Evolutionary conservation across 1,140 invertebrate genomes (phyloP).

Genomic region (Drosophila sp.): DNA sequence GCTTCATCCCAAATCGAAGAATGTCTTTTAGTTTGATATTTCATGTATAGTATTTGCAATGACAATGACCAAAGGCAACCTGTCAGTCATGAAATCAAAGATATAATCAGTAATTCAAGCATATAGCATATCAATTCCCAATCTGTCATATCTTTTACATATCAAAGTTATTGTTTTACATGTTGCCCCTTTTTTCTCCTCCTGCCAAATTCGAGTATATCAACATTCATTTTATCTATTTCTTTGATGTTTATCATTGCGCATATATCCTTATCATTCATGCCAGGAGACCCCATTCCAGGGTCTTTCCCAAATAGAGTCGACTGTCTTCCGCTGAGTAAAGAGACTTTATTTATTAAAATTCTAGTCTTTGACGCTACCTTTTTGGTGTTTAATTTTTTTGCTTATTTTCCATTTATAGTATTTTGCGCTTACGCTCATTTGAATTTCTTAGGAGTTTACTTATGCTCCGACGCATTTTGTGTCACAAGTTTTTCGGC

Average conservation of each 20-base stretch:
- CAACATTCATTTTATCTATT: slow-evolving; percentile 19
- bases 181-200: neutral
- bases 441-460: slow-evolving; percentile 81
- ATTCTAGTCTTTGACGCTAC: slow-evolving; percentile 46
- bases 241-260: slow-evolving; percentile 33
- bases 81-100: slow-evolving; percentile 30
- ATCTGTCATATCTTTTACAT: neutral
- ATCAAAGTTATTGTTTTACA: slow-evolving; percentile 22
- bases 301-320: neutral
- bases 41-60: too few relatives aligned
- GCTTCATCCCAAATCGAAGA: too few relatives aligned
- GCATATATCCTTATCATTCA: slow-evolving; percentile 20
- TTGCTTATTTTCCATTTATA: slow-evolving; percentile 43
- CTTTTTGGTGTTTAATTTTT: slow-evolving; percentile 35
- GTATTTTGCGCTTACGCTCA: slow-evolving; percentile 69
- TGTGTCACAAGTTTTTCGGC: slow-evolving; percentile 78
- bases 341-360: slow-evolving; percentile 74
- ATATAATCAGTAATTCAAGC: slow-evolving; percentile 2
- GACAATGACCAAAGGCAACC: neutral
- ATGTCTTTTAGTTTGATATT: too few relatives aligned
- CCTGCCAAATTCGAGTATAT: slow-evolving; percentile 14
- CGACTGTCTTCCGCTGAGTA: slow-evolving; percentile 4
- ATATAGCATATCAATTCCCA: slow-evolving; percentile 2
- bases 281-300: slow-evolving; percentile 6
- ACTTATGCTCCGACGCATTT: slow-evolving; percentile 76